Evolutionary conservation across 2,797 vertebrate genomes (phyloP).

Genomic region (Leptodactylus fallax): DNA sequence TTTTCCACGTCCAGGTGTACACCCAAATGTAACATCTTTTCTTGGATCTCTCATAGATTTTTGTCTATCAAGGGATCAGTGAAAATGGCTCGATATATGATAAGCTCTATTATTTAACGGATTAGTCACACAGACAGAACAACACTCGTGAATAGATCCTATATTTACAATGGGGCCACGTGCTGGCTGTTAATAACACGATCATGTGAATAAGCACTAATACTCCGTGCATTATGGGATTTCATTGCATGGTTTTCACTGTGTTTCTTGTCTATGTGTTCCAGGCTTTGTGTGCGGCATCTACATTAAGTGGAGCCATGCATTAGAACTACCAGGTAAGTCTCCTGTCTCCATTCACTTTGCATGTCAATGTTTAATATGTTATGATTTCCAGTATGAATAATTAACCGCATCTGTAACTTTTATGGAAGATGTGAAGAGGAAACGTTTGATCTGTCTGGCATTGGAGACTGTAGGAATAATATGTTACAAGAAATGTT

Average conservation of each 20-base stretch:
- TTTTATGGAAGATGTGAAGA: neutral
- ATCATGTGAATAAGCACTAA: too few relatives aligned
- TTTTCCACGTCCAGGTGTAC: too few relatives aligned
- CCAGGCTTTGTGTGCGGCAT: constrained; percentile 21
- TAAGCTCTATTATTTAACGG: too few relatives aligned
- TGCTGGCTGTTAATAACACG: too few relatives aligned
- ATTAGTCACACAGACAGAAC: too few relatives aligned
- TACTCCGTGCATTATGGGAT: neutral
- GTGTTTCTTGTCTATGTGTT: constrained; percentile 16
- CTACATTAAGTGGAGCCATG: constrained; percentile 48
- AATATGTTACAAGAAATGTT: neutral
- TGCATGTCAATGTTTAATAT: neutral
- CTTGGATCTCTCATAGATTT: too few relatives aligned
- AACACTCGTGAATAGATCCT: too few relatives aligned
- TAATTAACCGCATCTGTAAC: neutral
- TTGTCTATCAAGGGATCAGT: too few relatives aligned
- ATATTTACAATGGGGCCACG: too few relatives aligned
- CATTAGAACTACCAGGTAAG: constrained; percentile 47
- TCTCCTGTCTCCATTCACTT: neutral
- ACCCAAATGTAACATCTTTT: too few relatives aligned
- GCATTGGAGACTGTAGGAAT: neutral
- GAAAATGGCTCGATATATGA: too few relatives aligned
- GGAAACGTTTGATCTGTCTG: neutral
- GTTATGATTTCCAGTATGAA: neutral
- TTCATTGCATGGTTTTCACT: neutral